These are phyloP conservation scores for Xestia sexstrigata DNA, from an alignment of 2,888 invertebrate genomes.

Conservation along the genomic window DNA sequence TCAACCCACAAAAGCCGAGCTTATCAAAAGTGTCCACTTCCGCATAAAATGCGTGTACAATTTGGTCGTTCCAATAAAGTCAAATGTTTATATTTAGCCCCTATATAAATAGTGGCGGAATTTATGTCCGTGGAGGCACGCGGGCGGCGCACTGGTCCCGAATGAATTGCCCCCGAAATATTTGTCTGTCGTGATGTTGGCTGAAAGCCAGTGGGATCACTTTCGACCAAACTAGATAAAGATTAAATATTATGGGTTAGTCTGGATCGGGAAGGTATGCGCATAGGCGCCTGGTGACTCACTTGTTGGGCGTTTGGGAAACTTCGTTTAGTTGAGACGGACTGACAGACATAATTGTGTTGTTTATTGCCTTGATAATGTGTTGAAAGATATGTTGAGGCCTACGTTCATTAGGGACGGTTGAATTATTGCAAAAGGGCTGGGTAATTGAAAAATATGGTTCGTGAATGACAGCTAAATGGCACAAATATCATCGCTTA, in stretches of 20 bases:
- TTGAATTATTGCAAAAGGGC: neutral
- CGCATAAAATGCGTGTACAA: slow-evolving; percentile 73
- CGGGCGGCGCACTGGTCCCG: slow-evolving; percentile 76
- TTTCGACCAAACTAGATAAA: slow-evolving; percentile 83
- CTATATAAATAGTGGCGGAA: slow-evolving; percentile 84
- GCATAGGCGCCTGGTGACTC: slow-evolving; percentile 71
- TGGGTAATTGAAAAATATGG: neutral
- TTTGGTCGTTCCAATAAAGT: slow-evolving; percentile 79
- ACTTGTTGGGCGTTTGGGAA: slow-evolving; percentile 68
- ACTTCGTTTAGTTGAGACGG: slow-evolving; percentile 61
- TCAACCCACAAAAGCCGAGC: slow-evolving; percentile 47
- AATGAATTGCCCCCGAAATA: slow-evolving; percentile 88
- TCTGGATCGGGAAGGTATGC: slow-evolving; percentile 76
- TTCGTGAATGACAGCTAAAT: neutral
- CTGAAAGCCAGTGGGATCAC: slow-evolving; percentile 86
- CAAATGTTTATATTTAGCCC: slow-evolving; percentile 83
- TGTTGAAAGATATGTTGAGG: slow-evolving; percentile 30
- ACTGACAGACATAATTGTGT: slow-evolving; percentile 46
- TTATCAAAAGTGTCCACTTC: slow-evolving; percentile 76
- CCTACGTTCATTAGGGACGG: slow-evolving; percentile 2
- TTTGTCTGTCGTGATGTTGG: slow-evolving; percentile 88
- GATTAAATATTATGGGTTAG: slow-evolving; percentile 80
- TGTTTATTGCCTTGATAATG: slow-evolving; percentile 42
- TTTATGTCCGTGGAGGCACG: slow-evolving; percentile 78
- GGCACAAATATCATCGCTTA: neutral